Conservation (phyloP, 1,140 invertebrate genomes). For the Archivesica marissinica region DNA sequence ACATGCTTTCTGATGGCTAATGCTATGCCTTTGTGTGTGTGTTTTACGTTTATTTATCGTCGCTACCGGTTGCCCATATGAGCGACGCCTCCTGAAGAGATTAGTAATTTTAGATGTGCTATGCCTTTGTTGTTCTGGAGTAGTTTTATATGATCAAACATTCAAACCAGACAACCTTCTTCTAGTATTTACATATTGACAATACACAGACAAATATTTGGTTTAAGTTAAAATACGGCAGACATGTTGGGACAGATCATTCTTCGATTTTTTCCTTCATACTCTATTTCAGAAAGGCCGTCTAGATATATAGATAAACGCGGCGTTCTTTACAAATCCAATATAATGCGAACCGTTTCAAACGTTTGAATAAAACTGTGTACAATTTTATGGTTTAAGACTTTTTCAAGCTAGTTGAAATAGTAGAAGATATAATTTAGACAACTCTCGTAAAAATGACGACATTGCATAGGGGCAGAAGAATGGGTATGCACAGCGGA, state of each 20-base stretch:
- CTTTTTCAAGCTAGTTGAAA: not conserved
- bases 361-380: conserved; percentile 23
- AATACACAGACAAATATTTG: conserved; percentile 29
- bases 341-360: conserved; percentile 27
- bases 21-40: too few relatives aligned
- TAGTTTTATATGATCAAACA: too few relatives aligned
- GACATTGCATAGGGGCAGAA: not conserved
- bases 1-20: too few relatives aligned
- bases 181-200: conserved; percentile 1
- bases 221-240: conserved; percentile 7
- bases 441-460: not conserved
- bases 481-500: too few relatives aligned
- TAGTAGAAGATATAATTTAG: not conserved
- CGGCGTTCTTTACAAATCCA: not conserved
- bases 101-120: too few relatives aligned
- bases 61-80: too few relatives aligned
- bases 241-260: conserved; percentile 38
- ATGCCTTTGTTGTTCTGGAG: too few relatives aligned
- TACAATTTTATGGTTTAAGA: not conserved
- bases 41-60: too few relatives aligned
- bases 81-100: too few relatives aligned
- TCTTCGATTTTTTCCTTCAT: conserved; percentile 41
- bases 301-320: conserved; percentile 5
- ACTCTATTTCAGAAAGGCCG: not conserved
- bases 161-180: not conserved